These are phyloP conservation scores for Sminthurinus signatus DNA, from an alignment of 1,140 invertebrate genomes.

Conservation along the genomic window DNA sequence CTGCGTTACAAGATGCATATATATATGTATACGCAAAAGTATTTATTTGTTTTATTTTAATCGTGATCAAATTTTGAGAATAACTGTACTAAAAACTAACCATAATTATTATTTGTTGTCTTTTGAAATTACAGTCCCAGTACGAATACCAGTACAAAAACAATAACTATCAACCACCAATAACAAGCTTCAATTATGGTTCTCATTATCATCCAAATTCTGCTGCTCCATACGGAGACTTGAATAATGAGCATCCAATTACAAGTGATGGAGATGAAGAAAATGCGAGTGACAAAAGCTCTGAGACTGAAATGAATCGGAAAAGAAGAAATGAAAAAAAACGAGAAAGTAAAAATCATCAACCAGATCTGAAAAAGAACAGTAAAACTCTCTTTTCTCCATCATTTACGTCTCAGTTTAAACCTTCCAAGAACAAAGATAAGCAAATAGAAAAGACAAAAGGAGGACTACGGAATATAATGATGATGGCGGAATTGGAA, in stretches of 20 bases:
- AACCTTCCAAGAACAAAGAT: too few species aligned
- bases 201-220: too few species aligned
- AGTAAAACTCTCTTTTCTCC: too few species aligned
- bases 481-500: constrained; percentile 3
- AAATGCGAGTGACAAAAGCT: too few species aligned
- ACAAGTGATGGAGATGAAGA: too few species aligned
- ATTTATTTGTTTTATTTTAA: not conserved
- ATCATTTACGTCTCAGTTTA: too few species aligned
- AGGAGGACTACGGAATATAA: not conserved
- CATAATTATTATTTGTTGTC: not conserved
- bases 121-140: not conserved
- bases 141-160: not conserved
- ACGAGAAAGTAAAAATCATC: not conserved
- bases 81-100: not conserved
- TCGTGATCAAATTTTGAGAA: not conserved
- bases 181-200: too few species aligned
- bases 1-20: not conserved
- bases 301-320: not conserved
- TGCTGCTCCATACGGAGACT: too few species aligned
- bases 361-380: not conserved
- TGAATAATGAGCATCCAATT: too few species aligned
- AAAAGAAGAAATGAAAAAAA: too few species aligned
- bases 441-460: not conserved
- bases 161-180: too few species aligned
- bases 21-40: not conserved